Base-by-base conservation (phyloP, 2,888 invertebrate genomes). In the Drymonia ruficornis region DNA sequence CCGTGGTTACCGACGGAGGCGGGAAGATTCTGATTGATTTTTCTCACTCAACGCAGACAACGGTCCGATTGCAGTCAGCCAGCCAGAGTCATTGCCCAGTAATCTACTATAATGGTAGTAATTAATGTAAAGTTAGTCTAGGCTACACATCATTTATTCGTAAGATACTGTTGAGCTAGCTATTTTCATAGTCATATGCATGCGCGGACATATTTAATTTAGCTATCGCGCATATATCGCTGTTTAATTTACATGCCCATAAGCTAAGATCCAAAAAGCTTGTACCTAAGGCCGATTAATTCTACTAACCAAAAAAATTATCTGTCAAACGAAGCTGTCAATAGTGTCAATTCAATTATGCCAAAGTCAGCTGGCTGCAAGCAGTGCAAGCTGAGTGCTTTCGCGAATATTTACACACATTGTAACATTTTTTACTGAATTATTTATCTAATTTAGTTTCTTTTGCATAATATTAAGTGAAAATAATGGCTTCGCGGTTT, bases 401-500 rank as follows among this genome's bases (percentile, higher is more conserved):
- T 31, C 11, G 36, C 1, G 36, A 31, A 31, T 31, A 31, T 31
- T 31, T 31, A 31, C 11, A 36, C 31, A 31, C 31, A 9, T 31
- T 31, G 9, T 12, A 31, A 31, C 9, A 13, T 36, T 31, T 9
- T 31, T 11, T n/a, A 36, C n/a, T n/a, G 5, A 3, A 9, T 13
- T n/a, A 36, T n/a, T 36, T 36, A 13, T 36, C 4, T 11, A 36
- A 36, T 36, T n/a, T 36, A n/a, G 36, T 13, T n/a, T n/a, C n/a
- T 13, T n/a, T 13, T n/a, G 2, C n/a, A 7, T 13, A n/a, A 36
- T 36, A 36, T 36, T 13, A 40, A n/a, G n/a, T 18, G 29, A 5
- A 42, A 67, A 72, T 23, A 43, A 92, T 92, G 91, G 86, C 91
- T 60, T 91, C 96, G 31, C 93, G 97, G 70, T 99, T 99, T 84